Conservation (phyloP, 2,888 invertebrate species). For the Thelaira solivaga region DNA sequence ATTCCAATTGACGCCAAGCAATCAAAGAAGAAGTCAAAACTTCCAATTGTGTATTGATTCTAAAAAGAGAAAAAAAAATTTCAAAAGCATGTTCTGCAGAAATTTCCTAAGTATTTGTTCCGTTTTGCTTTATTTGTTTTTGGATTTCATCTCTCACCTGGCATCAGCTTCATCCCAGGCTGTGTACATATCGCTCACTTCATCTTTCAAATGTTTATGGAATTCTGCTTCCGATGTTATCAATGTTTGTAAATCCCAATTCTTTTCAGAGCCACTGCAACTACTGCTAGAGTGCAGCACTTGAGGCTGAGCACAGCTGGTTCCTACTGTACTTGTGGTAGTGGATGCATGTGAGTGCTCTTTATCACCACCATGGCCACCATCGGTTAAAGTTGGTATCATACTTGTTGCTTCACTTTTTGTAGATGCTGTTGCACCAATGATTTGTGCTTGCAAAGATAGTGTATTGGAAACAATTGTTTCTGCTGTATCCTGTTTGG, state of each 20-base stretch:
- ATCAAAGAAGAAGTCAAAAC: conserved; percentile 84
- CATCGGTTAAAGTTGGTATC: conserved; percentile 69
- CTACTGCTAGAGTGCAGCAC: conserved; percentile 37
- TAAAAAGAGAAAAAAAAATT: conserved; percentile 70
- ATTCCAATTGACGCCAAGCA: conserved; percentile 87
- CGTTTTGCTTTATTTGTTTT: conserved; percentile 23
- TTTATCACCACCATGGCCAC: conserved; percentile 71
- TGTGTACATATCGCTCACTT: conserved; percentile 84
- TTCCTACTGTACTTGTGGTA: conserved; percentile 50
- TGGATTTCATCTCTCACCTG: conserved; percentile 80
- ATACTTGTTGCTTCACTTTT: conserved; percentile 61
- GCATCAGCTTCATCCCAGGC: conserved; percentile 84
- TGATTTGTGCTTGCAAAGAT: conserved; percentile 44
- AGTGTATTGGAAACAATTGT: conserved; percentile 8
- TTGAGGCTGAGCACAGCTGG: conserved; percentile 47
- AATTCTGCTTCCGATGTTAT: conserved; percentile 76
- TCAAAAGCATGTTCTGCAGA: too few relatives aligned
- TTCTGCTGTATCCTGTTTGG: background rate
- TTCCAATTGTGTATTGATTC: conserved; percentile 85
- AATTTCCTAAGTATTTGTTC: background rate
- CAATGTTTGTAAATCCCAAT: conserved; percentile 70
- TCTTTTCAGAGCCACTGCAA: conserved; percentile 61
- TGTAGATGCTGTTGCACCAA: conserved; percentile 30
- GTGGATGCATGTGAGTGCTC: conserved; percentile 62
- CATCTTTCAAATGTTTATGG: conserved; percentile 80